Evolutionary conservation across 2,113 vertebrate genomes (phyloP), one percentile per base, ranked within the genome.

Genomic region (Passer domesticus): DNA sequence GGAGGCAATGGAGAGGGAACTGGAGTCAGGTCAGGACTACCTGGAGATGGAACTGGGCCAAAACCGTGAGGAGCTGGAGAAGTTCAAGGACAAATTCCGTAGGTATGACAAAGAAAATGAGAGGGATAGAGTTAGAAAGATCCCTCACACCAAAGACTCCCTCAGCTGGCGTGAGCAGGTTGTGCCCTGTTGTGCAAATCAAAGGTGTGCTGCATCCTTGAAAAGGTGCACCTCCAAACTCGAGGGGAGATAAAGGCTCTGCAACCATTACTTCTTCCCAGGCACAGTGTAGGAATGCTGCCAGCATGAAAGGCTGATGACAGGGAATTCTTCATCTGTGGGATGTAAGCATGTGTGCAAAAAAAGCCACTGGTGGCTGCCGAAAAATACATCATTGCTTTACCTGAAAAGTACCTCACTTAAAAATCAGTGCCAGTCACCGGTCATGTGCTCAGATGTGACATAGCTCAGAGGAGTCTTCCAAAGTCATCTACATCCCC

Each of bases 41-140:
- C 98, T 99, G 98, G 99, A 99, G 97, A 97, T 98, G 83, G 99
- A 99, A 97, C 97, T 99, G 33, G 98, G 98, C 86, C 98, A 98
- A 81, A 99, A 99, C 90, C 98, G 99, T 8, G 99, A 99, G 37
- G 99, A 99, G 94, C 98, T 99, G 93, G 99, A 99, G 94, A 99
- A 99, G 92, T 99, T 99, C 97, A 99, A 99, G 92, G 99, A 99
- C 98, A 99, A 99, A 95, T 99, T 99, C 95, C 98, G 99, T 96
- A 99, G 99, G 99, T 99, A 90, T 69, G 97, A 67, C 44, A 73
- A 91, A 70, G 4, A 12, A 60, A 90, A 41, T 0, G 6, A 49
- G 33, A 84, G 13, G 31, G 12, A 5, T 39, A 30, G 55, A 62
- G 21, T 35, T 25, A 31, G 33, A 89, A 59, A 44, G 15, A 43